phyloP scores from a whole-genome alignment of 92 coral and sea anemone species.

The Siderastrea radians region DNA sequence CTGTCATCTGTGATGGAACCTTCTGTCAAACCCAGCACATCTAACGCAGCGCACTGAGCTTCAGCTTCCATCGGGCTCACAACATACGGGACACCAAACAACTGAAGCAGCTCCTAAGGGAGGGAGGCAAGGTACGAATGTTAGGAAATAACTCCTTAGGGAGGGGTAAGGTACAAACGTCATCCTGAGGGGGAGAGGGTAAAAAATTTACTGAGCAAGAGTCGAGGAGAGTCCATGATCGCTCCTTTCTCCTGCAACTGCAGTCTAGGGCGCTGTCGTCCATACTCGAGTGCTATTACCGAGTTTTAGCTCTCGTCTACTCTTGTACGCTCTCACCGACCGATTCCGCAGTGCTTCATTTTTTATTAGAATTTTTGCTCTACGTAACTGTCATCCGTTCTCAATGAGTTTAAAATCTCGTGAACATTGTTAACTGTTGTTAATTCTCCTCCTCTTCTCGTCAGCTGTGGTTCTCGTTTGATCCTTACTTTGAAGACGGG shows the following conservation, averaged over 20 bases:
- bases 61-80: slow-evolving; percentile 99
- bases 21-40: slow-evolving; percentile 74
- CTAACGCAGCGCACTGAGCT: slow-evolving; percentile 94
- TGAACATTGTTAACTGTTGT: no score
- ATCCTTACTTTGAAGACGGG: not conserved
- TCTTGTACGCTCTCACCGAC: no score
- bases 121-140: not conserved
- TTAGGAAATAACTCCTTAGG: not conserved
- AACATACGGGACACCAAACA: slow-evolving; percentile 95
- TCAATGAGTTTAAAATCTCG: not conserved
- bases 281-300: no score
- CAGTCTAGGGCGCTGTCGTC: no score
- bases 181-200: not conserved
- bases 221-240: no score
- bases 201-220: not conserved
- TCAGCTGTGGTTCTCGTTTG: not conserved
- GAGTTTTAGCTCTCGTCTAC: no score
- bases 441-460: no score
- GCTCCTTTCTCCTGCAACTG: no score
- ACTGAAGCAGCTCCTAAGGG: slow-evolving; percentile 88
- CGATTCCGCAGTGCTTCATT: no score
- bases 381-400: not conserved
- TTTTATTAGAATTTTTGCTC: no score
- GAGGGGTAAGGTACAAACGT: not conserved
- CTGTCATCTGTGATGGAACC: slow-evolving; percentile 99